Conservation (phyloP, 2,113 vertebrate genomes). For the Rhynchomys soricoides region DNA sequence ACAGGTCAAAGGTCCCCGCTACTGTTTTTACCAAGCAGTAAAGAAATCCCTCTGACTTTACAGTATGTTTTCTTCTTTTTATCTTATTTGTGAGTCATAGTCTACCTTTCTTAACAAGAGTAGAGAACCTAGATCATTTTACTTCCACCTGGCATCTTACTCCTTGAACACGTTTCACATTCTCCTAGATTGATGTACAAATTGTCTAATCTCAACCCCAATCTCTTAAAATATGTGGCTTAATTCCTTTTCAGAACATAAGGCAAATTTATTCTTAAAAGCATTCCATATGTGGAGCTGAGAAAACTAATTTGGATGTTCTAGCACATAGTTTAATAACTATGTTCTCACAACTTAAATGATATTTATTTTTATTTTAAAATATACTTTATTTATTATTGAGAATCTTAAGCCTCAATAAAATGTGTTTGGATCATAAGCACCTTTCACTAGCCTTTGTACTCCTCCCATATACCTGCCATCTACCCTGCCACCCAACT, state of each 20-base stretch:
- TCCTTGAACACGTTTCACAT: neutral
- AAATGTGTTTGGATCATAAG: neutral
- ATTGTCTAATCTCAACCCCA: neutral
- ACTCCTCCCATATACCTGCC: neutral
- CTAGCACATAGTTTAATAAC: neutral
- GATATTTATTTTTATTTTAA: neutral
- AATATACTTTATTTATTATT: neutral
- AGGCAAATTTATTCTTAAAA: constrained; percentile 2
- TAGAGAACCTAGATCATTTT: neutral
- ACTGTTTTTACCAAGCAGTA: neutral
- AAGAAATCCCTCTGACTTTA: neutral
- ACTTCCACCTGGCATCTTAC: neutral
- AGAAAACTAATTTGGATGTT: neutral
- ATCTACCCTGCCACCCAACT: neutral
- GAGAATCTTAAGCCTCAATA: neutral
- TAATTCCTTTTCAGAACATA: neutral
- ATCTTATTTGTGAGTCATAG: neutral
- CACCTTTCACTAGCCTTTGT: neutral
- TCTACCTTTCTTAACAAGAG: neutral
- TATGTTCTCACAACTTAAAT: neutral
- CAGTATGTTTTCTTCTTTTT: neutral
- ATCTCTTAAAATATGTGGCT: neutral
- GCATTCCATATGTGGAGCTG: neutral
- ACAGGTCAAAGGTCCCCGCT: neutral
- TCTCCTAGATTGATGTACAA: neutral